Base-by-base conservation (phyloP, 2,888 invertebrate genomes). In the Abscondita cerata region DNA sequence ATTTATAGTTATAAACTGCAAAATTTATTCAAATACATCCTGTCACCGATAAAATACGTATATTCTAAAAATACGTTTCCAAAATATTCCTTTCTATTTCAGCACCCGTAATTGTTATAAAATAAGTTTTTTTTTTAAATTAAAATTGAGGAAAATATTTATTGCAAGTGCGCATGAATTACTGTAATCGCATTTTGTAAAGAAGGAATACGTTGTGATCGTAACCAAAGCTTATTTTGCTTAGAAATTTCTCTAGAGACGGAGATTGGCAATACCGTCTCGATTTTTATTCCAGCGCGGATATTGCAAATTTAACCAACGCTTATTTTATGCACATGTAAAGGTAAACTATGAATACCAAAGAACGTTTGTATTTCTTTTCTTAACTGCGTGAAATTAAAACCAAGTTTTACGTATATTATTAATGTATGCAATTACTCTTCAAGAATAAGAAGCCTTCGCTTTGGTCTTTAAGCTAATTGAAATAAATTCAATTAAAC, bases 401-500 rank as follows among this genome's bases (percentile, higher is more conserved):
- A 25, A 25, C 25, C 25, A n/a, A n/a, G n/a, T n/a, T n/a, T 25
- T 25, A 25, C 15, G 38, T 41, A 2, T 11, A 18, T 48, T 48
- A 48, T 48, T 47, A 56, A 50, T 44, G 51, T 52, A 31, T 51
- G 60, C 48, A 59, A 54, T 59, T 59, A 54, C 53, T 53, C 31
- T 25, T 41, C 40, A 50, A 41, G 59, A 48, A 54, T 59, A 56
- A 51, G 36, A 52, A 33, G 50, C 57, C 48, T 54, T 18, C 48
- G 36, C 31, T 60, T 19, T 46, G 50, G 57, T 62, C 62, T 52
- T 40, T 48, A 57, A 64, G 59, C 69, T 70, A 69, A 69, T 70
- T 59, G 67, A 63, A 67, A 70, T 70, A 71, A 72, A 73, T 72
- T 68, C 71, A 72, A 72, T 73, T 72, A 71, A 66, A 66, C 66